These are phyloP conservation scores for Eolophus roseicapilla DNA, from an alignment of 2,113 vertebrate genomes.

Conservation along the genomic window DNA sequence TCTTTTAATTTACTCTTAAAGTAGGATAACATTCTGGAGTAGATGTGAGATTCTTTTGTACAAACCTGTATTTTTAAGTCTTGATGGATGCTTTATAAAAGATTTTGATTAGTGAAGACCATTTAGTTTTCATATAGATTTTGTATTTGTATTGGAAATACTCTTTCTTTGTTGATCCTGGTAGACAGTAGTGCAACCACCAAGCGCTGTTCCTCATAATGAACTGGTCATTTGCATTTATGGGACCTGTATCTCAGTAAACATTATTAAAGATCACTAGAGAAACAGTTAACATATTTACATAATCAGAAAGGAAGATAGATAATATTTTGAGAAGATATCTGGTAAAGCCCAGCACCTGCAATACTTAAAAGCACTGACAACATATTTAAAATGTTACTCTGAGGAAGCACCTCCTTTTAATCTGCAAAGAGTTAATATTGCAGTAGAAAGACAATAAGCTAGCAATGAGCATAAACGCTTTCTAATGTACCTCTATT, in stretches of 20 bases:
- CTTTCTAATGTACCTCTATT: background rate
- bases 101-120: background rate
- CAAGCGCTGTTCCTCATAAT: background rate
- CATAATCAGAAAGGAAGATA: background rate
- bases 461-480: background rate
- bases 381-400: background rate
- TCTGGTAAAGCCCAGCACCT: background rate
- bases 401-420: background rate
- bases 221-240: background rate
- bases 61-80: background rate
- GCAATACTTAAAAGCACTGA: background rate
- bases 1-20: conserved; percentile 24
- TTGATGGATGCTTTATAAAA: background rate
- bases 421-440: background rate
- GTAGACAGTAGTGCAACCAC: background rate
- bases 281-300: background rate
- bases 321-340: background rate
- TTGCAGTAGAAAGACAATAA: background rate
- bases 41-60: background rate
- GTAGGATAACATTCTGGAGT: background rate
- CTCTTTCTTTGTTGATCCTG: background rate
- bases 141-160: background rate
- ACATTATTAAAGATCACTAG: background rate
- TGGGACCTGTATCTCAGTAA: background rate
- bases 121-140: background rate